These are phyloP conservation scores for Ailurus styani DNA, from an alignment of 2,113 vertebrate species.

Conservation along the genomic window DNA sequence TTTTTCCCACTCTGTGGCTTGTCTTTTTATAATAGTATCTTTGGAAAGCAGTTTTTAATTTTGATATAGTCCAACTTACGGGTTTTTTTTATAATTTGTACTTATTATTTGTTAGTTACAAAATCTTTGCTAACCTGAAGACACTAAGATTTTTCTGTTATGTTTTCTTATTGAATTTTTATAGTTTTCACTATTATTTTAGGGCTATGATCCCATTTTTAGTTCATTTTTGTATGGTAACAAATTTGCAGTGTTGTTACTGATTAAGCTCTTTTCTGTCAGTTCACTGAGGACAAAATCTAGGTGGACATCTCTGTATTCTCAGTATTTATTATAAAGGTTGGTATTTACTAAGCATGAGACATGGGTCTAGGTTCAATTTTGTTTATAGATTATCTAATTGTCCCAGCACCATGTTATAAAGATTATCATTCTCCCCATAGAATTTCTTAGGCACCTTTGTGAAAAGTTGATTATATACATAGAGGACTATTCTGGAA, in stretches of 20 bases:
- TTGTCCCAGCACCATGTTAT: background rate
- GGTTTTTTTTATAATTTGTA: background rate
- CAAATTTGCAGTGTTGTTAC: background rate
- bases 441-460: background rate
- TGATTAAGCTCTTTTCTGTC: background rate
- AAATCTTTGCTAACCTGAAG: background rate
- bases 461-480: background rate
- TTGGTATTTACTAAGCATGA: background rate
- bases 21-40: background rate
- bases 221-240: background rate
- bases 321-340: background rate
- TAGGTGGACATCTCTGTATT: no score
- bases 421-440: background rate
- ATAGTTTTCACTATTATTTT: background rate
- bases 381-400: background rate
- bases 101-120: background rate
- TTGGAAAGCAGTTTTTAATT: background rate
- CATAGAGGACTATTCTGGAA: background rate
- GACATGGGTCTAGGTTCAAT: background rate
- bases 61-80: background rate
- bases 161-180: background rate
- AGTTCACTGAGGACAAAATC: background rate
- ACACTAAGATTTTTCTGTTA: background rate
- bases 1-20: background rate
- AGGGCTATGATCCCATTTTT: background rate